Percentiles rank a stretch among this genome's conserved stretches.
Conservation (phyloP, 92 coral and sea anemone species). For the Bergia puertoricense region DNA sequence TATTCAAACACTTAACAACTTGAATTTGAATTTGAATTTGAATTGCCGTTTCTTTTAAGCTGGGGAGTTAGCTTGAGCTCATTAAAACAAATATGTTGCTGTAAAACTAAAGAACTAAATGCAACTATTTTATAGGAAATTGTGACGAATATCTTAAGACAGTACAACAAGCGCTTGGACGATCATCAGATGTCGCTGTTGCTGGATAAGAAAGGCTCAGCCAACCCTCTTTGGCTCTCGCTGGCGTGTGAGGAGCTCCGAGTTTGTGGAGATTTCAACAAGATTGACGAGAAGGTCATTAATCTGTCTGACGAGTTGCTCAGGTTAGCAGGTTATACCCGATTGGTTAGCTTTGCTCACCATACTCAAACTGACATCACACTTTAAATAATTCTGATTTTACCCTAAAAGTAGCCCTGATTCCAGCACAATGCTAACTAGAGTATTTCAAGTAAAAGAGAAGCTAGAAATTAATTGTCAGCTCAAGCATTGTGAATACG, state of each 20-base stretch:
- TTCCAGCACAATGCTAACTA: no score
- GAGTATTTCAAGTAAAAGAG: no score
- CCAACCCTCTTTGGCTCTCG: slow-evolving; percentile 94
- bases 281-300: slow-evolving; percentile 87
- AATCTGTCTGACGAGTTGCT: slow-evolving; percentile 87
- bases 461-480: no score
- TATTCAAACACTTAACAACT: no score
- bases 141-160: slow-evolving; percentile 83
- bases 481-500: no score
- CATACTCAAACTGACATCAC: not conserved
- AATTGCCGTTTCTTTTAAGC: no score
- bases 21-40: no score
- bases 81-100: no score
- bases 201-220: slow-evolving; percentile 88
- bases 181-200: slow-evolving; percentile 89
- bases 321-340: slow-evolving; percentile 55
- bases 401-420: no score
- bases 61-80: no score
- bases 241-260: slow-evolving; percentile 96
- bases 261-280: slow-evolving; percentile 87
- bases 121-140: slow-evolving; percentile 69
- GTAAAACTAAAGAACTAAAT: not conserved
- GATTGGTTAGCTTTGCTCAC: not conserved
- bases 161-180: slow-evolving; percentile 93
- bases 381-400: no score